Evolutionary conservation across 2,888 invertebrate genomes (phyloP), one percentile per base, ranked within the genome.

Genomic region (Melieria omissa): DNA sequence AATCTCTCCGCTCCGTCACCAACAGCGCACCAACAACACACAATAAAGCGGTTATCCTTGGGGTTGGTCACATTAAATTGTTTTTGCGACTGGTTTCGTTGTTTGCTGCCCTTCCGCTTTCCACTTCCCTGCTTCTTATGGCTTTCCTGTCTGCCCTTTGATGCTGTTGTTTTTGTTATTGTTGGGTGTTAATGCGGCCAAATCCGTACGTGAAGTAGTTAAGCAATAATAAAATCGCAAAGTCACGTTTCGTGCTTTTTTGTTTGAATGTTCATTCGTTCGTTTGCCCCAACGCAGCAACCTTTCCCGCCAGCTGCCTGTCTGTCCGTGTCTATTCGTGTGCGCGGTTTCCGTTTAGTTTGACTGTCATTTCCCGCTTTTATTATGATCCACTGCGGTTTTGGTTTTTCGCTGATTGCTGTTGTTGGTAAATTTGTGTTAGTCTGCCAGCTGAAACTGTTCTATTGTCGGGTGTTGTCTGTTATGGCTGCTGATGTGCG

Each of bases 161-260:
- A 64, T 70, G 47, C 49, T 60, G 65, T 60, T 67, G 44, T 16
- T 49, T 55, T 64, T 44, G 4, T 8, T 65, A 68, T 71, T 71
- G 73, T 74, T 73, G 73, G 60, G 75, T 78, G 75, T 75, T 77
- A 75, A 76, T 74, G 75, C 70, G 69, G 61, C 73, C 70, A 74
- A 77, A 75, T 75, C 70, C 74, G 70, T 76, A 78, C 78, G 78
- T 78, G 78, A 72, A 72, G 71, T 71, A 78, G 77, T 82, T 78
- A 80, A 79, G 78, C 80, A 80, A 80, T 80, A 83, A 84, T 84
- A 83, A 84, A 83, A 83, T 81, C 81, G 78, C 76, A 79, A 80
- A 84, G 84, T 83, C 83, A 83, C 83, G 83, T 84, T 29, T 77
- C 78, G 72, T 71, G 65, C 78, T 77, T 77, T 75, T 75, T 76